Conservation (phyloP, 2,888 invertebrate genomes). For the Caenorhabditis becei region DNA sequence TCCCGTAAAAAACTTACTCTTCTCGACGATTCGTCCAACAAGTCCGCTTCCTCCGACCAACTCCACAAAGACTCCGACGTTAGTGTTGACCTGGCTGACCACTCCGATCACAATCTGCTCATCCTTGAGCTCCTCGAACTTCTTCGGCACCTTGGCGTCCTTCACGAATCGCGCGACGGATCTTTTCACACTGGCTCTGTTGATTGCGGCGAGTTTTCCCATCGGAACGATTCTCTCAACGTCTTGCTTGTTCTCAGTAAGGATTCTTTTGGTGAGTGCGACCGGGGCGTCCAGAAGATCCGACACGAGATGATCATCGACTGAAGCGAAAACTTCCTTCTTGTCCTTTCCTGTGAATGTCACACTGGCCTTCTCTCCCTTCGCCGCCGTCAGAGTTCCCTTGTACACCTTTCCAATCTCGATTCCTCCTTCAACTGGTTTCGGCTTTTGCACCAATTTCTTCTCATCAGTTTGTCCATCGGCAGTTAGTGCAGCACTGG, state of each 20-base stretch:
- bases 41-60: slow-evolving; percentile 69
- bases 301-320: slow-evolving; percentile 53
- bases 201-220: slow-evolving; percentile 53
- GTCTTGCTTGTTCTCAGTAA: slow-evolving; percentile 36
- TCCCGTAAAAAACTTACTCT: slow-evolving; percentile 24
- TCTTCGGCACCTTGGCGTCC: slow-evolving; percentile 25
- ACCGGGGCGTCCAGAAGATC: slow-evolving; percentile 60
- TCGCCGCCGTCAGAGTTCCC: slow-evolving; percentile 26
- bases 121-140: slow-evolving; percentile 56
- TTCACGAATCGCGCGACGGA: slow-evolving; percentile 46
- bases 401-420: slow-evolving; percentile 49
- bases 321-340: slow-evolving; percentile 34
- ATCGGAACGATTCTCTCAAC: slow-evolving; percentile 48
- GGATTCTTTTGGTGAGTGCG: slow-evolving; percentile 46
- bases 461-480: slow-evolving; percentile 28
- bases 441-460: slow-evolving; percentile 47
- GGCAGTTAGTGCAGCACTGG: neutral
- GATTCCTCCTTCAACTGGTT: slow-evolving; percentile 28
- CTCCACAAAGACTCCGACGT: slow-evolving; percentile 62
- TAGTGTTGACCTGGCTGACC: slow-evolving; percentile 57
- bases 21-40: slow-evolving; percentile 50
- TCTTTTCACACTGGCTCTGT: slow-evolving; percentile 56
- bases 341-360: slow-evolving; percentile 41
- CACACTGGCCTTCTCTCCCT: slow-evolving; percentile 47
- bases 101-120: slow-evolving; percentile 64